Base-by-base conservation (phyloP, 2,113 vertebrate genomes). In the Anarrhichthys ocellatus region DNA sequence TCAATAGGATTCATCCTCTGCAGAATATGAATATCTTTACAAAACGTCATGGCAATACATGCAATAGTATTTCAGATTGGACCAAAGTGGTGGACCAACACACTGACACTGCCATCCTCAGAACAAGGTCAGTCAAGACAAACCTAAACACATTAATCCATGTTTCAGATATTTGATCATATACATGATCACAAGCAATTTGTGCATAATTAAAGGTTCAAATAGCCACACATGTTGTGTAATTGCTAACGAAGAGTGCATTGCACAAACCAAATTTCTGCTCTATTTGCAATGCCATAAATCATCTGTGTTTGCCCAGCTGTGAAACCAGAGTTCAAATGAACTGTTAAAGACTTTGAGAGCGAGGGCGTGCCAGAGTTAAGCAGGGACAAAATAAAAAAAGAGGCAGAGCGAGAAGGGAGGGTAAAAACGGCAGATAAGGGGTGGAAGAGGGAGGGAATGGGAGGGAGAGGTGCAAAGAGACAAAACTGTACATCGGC, bases 401-500 rank as follows among this genome's bases (percentile, higher is more conserved):
- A 24, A 72, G 17, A 81, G 44, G 62, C 50, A 38, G 67, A 73
- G 46, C 0, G 24, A 77, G 68, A 24, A 73, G 42, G 52, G 64
- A 75, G 70, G 81, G 6, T 32, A 20, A 18, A 48, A 34, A 32
- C 61, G 56, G 46, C 56, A 83, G 83, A 80, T 75, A 42, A 63
- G 74, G 62, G 62, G 80, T 59, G 40, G 36, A 80, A 54, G 76
- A 18, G 50, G 52, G 76, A 87, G 75, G 69, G 80, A 83, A 56
- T 36, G 58, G 40, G 81, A 84, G 78, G 69, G 78, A 83, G 72
- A 46, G 36, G 58, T 71, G 75, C 69, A 73, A 80, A 77, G 71
- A 88, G 83, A 83, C 80, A 73, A 88, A 83, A 90, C 86, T 91
- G 89, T 90, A 92, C 87, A 82, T 77, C 44, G 54, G 78, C 13